These are phyloP conservation scores for Pocota personata DNA, from an alignment of 2,888 invertebrate species.

Conservation along the genomic window DNA sequence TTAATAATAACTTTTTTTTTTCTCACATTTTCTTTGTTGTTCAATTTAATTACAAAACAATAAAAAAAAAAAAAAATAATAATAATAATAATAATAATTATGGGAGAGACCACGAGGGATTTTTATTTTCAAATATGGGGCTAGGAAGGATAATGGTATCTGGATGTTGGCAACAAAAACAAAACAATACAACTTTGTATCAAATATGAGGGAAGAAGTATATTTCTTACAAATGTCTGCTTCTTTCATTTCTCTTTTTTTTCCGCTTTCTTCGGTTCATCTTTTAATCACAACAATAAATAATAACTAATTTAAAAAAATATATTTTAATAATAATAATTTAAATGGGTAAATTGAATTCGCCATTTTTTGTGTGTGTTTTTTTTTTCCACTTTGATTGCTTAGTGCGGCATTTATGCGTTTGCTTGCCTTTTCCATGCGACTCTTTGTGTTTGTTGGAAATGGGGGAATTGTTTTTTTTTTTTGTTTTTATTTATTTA, in stretches of 20 bases:
- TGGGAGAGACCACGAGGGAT: conserved; percentile 14
- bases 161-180: conserved; percentile 47
- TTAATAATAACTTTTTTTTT: conserved; percentile 45
- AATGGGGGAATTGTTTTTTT: not conserved
- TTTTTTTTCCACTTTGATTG: conserved; percentile 38
- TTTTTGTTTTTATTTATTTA: conserved; percentile 23
- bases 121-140: conserved; percentile 19
- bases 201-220: conserved; percentile 18
- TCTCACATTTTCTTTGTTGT: conserved; percentile 69
- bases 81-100: conserved; percentile 76
- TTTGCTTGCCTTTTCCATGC: conserved; percentile 18
- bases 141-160: not conserved
- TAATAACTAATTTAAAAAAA: conserved; percentile 64
- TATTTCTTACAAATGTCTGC: not conserved
- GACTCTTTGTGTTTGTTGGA: conserved; percentile 3
- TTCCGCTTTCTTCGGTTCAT: not conserved
- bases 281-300: conserved; percentile 67
- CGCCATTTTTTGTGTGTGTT: conserved; percentile 37
- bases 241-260: not conserved
- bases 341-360: conserved; percentile 66
- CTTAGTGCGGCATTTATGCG: conserved; percentile 40
- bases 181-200: conserved; percentile 44
- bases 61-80: no score
- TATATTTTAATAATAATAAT: conserved; percentile 50
- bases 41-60: conserved; percentile 64